A percentile compares a stretch with the other conserved stretches of the same genome.
phyloP scores from a whole-genome alignment of 2,113 vertebrate genomes.

The Ia io region DNA sequence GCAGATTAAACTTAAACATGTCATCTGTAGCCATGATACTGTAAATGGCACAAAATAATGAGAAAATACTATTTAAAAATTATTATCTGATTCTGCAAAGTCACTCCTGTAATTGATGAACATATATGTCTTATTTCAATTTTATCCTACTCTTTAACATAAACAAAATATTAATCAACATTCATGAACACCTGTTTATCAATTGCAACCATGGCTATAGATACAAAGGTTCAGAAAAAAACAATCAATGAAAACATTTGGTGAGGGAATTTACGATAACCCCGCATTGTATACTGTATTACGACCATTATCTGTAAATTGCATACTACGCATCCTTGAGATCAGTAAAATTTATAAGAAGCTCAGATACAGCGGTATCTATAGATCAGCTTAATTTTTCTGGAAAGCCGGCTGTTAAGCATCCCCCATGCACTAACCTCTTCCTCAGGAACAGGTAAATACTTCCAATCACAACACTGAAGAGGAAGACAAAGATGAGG shows the following conservation, averaged over 20 bases:
- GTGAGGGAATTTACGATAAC: neutral
- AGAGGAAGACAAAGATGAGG: slow-evolving; percentile 88
- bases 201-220: neutral
- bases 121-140: neutral
- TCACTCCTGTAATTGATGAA: neutral
- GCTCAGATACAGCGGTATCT: neutral
- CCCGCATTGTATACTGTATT: rapidly evolving
- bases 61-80: neutral
- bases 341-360: neutral
- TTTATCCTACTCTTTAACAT: neutral
- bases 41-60: neutral
- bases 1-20: neutral
- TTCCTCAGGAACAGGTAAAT: slow-evolving; percentile 91
- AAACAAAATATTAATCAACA: neutral
- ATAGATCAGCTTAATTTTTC: neutral
- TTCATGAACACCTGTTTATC: neutral
- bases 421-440: slow-evolving; percentile 80
- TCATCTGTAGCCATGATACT: neutral
- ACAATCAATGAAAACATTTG: neutral
- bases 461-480: slow-evolving; percentile 85
- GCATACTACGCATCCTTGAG: neutral
- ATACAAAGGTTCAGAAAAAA: neutral
- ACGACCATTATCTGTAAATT: neutral
- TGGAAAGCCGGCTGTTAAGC: neutral
- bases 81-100: neutral